A percentile compares a stretch with the other conserved stretches of the same genome.
Conservation (phyloP, 2,888 invertebrate genomes). For the Agrilus biguttatus region DNA sequence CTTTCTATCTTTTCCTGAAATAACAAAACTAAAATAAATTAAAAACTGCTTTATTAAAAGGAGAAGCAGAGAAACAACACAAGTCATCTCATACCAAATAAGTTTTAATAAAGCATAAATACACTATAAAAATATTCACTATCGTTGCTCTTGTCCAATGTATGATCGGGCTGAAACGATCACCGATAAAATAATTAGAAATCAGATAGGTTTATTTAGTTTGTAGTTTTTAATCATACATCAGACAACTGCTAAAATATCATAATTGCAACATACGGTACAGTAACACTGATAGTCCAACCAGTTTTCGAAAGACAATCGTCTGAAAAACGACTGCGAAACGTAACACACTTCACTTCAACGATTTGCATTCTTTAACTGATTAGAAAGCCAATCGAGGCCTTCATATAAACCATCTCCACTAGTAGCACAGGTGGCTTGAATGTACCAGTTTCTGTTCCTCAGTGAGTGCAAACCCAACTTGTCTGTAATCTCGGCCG, state of each 20-base stretch:
- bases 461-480: conserved; percentile 94
- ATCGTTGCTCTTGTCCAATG: background rate
- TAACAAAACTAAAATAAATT: conserved; percentile 2
- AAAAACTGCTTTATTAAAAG: conserved; percentile 7
- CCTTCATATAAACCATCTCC: conserved; percentile 99
- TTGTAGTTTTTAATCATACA: conserved; percentile 9
- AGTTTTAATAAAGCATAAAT: background rate
- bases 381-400: conserved; percentile 99
- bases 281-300: conserved; percentile 24
- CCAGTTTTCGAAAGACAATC: conserved; percentile 22
- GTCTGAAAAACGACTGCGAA: conserved; percentile 9
- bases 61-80: conserved; percentile 3
- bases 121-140: background rate
- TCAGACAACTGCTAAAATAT: conserved; percentile 15
- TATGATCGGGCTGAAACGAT: background rate
- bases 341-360: conserved; percentile 35
- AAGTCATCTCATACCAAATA: conserved; percentile 7
- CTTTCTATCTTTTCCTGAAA: no score
- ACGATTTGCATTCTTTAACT: conserved; percentile 96
- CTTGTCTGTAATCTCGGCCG: conserved; percentile 99
- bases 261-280: conserved; percentile 31
- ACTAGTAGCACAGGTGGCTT: conserved; percentile 96
- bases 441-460: conserved; percentile 97
- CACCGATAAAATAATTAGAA: background rate
- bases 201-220: background rate